phyloP scores from a whole-genome alignment of 2,113 vertebrate genomes.

The Proteles cristata region DNA sequence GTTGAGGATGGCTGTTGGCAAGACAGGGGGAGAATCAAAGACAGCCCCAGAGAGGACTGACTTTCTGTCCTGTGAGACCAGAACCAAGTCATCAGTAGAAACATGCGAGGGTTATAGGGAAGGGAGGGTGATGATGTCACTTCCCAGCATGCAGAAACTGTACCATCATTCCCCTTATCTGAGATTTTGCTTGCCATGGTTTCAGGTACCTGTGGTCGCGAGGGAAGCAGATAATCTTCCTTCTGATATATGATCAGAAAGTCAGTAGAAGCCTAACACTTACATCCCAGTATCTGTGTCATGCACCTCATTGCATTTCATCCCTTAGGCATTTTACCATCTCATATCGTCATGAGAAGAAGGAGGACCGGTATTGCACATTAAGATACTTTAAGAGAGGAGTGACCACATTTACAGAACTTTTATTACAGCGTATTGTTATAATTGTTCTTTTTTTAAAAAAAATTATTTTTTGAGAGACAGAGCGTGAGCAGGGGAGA shows the following conservation, averaged over 20 bases:
- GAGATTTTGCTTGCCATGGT: neutral
- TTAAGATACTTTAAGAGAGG: neutral
- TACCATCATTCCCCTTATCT: neutral
- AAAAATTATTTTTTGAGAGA: too few species aligned
- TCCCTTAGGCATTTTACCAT: neutral
- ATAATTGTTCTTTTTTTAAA: neutral
- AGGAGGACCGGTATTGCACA: neutral
- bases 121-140: neutral
- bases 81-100: neutral
- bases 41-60: neutral
- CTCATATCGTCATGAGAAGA: neutral
- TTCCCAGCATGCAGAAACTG: neutral
- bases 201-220: neutral
- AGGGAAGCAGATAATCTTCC: neutral
- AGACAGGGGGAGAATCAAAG: slow-evolving; percentile 61
- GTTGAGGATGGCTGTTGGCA: slow-evolving; percentile 84
- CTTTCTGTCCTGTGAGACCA: neutral
- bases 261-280: neutral
- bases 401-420: neutral
- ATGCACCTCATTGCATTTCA: too few species aligned
- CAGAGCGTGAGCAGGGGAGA: too few species aligned
- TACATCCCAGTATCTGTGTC: too few species aligned
- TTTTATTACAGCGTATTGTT: neutral
- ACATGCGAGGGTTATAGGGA: neutral
- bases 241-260: neutral